A percentile compares a stretch with the other conserved stretches of the same genome.
Conservation (phyloP, 2,113 vertebrate genomes). For the Sakesphorus luctuosus region DNA sequence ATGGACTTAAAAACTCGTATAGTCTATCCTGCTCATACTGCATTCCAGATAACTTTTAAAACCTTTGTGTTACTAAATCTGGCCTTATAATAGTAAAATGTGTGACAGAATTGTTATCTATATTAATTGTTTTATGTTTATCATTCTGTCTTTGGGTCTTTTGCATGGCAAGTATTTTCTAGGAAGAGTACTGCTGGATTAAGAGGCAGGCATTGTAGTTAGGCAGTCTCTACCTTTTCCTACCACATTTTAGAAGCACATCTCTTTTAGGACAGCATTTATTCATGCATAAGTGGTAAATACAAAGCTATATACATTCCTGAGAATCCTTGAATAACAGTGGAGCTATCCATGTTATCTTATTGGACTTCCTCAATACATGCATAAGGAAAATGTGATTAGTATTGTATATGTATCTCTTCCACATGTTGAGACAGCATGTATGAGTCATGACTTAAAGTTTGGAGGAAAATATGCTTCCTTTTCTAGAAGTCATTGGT, state of each 20-base stretch:
- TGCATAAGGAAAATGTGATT: not conserved
- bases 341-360: not conserved
- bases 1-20: not conserved
- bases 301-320: not conserved
- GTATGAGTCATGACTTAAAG: not conserved
- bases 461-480: not conserved
- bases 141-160: conserved; percentile 6
- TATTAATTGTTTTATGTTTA: conserved; percentile 17
- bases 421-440: not conserved
- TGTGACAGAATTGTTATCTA: not conserved
- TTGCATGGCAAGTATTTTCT: not conserved
- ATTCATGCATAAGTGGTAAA: not conserved
- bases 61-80: conserved; percentile 16
- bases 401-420: not conserved
- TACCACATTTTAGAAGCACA: not conserved
- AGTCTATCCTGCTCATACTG: not conserved
- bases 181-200: not conserved
- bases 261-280: not conserved
- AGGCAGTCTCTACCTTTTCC: not conserved
- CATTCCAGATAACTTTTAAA: conserved; percentile 20
- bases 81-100: not conserved
- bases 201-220: not conserved
- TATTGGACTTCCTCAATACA: not conserved
- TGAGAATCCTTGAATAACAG: not conserved
- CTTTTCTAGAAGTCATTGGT: not conserved